Percentiles rank a stretch among this genome's conserved stretches.
These are phyloP conservation scores for Drosophila subobscura DNA, from an alignment of 1,140 invertebrate species.

Conservation along the genomic window DNA sequence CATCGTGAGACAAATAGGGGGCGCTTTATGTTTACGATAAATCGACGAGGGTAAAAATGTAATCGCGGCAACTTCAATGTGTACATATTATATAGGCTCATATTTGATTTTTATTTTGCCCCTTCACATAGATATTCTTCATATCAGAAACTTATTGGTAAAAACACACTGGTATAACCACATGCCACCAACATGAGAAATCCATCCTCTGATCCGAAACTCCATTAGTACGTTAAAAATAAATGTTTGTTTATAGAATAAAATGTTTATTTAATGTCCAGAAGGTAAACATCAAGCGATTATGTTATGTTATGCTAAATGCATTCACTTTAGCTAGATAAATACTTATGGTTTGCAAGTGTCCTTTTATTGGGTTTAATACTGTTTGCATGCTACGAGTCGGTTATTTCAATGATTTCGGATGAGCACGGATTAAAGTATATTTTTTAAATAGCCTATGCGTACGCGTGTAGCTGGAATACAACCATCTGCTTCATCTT, in stretches of 20 bases:
- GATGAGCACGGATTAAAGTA: slow-evolving; percentile 57
- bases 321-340: slow-evolving; percentile 54
- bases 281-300: slow-evolving; percentile 57
- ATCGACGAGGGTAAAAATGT: no score
- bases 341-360: slow-evolving; percentile 60
- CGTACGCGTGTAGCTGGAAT: slow-evolving; percentile 54
- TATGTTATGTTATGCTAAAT: slow-evolving; percentile 51
- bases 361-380: slow-evolving; percentile 72
- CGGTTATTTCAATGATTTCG: slow-evolving; percentile 41
- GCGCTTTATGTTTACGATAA: no score
- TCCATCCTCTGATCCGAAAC: no score
- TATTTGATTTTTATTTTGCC: no score
- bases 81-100: no score
- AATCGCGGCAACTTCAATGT: no score
- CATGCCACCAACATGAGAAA: no score
- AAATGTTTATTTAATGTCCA: slow-evolving; percentile 55
- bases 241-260: slow-evolving; percentile 33
- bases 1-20: no score
- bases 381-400: slow-evolving; percentile 63
- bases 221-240: no score
- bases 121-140: no score
- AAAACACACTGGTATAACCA: no score
- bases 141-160: no score
- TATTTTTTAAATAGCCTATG: slow-evolving; percentile 57
- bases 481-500: slow-evolving; percentile 50